Conservation (phyloP, 2,888 invertebrate genomes). For the Globia sparganii region DNA sequence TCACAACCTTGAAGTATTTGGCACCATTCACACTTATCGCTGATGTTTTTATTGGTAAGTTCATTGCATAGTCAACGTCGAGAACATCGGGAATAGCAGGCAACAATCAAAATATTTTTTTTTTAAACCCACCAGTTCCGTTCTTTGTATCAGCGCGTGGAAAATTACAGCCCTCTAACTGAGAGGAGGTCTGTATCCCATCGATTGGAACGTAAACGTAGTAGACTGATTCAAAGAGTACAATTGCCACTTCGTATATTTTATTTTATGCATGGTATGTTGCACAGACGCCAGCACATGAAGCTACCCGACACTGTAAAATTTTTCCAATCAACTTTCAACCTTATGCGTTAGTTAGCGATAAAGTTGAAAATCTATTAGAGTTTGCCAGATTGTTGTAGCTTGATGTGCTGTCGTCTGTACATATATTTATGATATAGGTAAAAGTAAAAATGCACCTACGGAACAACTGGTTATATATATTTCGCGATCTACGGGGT, state of each 20-base stretch:
- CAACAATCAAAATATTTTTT: background rate
- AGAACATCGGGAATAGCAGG: no score
- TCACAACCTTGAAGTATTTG: constrained; percentile 84
- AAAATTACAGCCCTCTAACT: background rate
- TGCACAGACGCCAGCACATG: background rate
- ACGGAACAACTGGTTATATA: background rate
- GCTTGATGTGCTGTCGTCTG: no score
- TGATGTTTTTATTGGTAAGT: constrained; percentile 84
- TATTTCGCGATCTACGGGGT: background rate
- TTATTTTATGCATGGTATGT: background rate
- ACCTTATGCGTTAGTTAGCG: no score
- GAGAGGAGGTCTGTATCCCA: background rate
- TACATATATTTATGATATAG: background rate
- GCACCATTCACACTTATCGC: constrained; percentile 85
- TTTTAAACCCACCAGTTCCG: no score
- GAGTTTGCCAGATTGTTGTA: no score
- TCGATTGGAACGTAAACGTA: background rate
- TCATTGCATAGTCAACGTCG: background rate
- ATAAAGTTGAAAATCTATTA: no score
- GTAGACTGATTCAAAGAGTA: background rate
- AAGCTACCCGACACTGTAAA: background rate
- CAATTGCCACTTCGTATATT: background rate
- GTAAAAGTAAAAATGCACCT: background rate
- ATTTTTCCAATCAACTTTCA: no score
- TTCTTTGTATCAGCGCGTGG: no score